These are phyloP conservation scores for Onychomys leucogaster DNA, from an alignment of 2,797 vertebrate genomes.

Conservation along the genomic window DNA sequence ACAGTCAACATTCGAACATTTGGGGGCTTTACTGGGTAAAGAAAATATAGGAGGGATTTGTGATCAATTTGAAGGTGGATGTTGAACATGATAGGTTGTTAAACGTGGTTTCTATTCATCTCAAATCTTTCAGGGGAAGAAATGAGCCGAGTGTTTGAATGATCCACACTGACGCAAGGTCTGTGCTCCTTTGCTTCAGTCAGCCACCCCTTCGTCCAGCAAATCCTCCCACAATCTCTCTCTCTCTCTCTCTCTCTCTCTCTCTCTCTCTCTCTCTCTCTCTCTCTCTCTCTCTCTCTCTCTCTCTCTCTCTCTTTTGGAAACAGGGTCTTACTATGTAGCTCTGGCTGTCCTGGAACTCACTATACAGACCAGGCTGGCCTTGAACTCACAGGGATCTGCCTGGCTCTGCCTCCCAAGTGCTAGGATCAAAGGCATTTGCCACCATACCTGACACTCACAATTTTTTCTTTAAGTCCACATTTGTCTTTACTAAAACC, in stretches of 20 bases:
- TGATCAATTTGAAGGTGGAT: neutral
- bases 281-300: too few relatives aligned
- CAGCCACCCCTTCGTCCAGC: neutral
- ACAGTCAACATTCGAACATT: neutral
- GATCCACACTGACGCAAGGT: neutral
- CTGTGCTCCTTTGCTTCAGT: neutral
- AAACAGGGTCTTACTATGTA: too few relatives aligned
- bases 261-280: too few relatives aligned
- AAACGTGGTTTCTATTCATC: neutral
- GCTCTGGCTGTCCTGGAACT: too few relatives aligned
- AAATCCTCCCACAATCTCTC: neutral
- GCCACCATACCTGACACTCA: neutral
- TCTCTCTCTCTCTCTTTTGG: too few relatives aligned
- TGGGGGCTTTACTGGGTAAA: neutral
- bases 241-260: too few relatives aligned
- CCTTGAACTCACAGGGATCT: too few relatives aligned
- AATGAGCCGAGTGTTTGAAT: neutral
- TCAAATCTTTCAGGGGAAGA: neutral
- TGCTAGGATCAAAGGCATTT: neutral
- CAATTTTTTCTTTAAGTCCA: constrained; percentile 10
- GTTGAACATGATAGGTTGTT: neutral
- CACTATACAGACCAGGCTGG: neutral
- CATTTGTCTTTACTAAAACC: constrained; percentile 41
- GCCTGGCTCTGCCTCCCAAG: too few relatives aligned
- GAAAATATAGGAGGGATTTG: constrained; percentile 8